phyloP scores from a whole-genome alignment of 2,113 vertebrate species.

The Megaceryle maxima region DNA sequence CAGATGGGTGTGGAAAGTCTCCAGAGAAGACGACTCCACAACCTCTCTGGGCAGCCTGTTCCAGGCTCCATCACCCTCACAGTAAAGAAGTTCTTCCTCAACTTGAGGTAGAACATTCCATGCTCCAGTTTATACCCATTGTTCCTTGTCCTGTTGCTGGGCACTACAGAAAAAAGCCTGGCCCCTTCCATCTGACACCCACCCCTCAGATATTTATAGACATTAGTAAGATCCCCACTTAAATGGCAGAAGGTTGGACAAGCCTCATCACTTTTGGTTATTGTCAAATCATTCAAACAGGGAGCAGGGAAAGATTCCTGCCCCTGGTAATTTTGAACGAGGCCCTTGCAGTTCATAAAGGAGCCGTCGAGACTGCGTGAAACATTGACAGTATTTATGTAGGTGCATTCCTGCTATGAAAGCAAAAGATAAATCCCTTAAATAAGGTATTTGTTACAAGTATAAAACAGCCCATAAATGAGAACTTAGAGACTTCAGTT shows the following conservation, averaged over 20 bases:
- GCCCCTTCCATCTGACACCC: too few species aligned
- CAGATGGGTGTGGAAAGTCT: too few species aligned
- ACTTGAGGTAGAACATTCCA: too few species aligned
- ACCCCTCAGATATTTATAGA: too few species aligned
- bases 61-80: too few species aligned
- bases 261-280: not conserved
- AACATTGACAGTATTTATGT: not conserved
- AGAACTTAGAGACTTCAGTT: not conserved
- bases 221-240: too few species aligned
- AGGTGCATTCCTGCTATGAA: not conserved
- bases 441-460: not conserved
- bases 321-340: rapidly evolving
- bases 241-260: not conserved
- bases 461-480: not conserved
- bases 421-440: not conserved
- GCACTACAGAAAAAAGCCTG: too few species aligned
- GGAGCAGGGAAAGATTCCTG: not conserved
- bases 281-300: not conserved
- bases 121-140: too few species aligned
- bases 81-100: too few species aligned
- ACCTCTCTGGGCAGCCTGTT: too few species aligned
- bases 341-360: not conserved
- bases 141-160: too few species aligned
- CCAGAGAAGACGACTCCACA: too few species aligned
- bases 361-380: not conserved